These are phyloP conservation scores for Cyprinella venusta DNA, from an alignment of 2,797 vertebrate genomes.

Conservation along the genomic window DNA sequence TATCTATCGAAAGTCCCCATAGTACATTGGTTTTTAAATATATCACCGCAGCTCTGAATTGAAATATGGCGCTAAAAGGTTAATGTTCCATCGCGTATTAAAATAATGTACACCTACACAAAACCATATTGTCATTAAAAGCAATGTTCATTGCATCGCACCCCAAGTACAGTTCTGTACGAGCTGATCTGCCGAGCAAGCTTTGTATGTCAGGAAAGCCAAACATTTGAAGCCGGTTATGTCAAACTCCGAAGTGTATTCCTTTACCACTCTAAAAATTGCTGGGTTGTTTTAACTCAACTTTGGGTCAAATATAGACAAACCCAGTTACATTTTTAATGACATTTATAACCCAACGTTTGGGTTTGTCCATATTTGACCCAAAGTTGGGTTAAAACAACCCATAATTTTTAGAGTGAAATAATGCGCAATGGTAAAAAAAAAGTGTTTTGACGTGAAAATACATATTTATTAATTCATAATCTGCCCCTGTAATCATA, in stretches of 20 bases:
- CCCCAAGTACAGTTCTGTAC: not conserved
- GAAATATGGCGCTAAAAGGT: not conserved
- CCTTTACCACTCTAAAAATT: not conserved
- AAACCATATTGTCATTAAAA: not conserved
- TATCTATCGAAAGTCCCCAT: no score
- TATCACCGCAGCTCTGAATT: not conserved
- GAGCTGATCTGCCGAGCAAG: not conserved
- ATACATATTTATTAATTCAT: not conserved
- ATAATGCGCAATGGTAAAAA: not conserved
- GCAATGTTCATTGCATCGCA: not conserved
- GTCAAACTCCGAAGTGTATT: not conserved
- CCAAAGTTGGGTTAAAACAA: no score
- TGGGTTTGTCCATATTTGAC: no score
- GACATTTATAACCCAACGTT: no score
- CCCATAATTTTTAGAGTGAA: not conserved
- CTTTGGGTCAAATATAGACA: no score
- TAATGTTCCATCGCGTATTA: not conserved
- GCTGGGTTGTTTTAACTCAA: no score
- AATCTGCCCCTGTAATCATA: not conserved
- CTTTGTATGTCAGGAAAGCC: not conserved
- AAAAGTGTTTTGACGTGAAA: not conserved
- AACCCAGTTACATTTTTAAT: no score
- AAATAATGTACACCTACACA: not conserved
- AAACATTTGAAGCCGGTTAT: not conserved
- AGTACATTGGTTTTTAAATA: no score